Evolutionary conservation across 1,140 invertebrate genomes (phyloP).

Genomic region (Microplitis mediator): DNA sequence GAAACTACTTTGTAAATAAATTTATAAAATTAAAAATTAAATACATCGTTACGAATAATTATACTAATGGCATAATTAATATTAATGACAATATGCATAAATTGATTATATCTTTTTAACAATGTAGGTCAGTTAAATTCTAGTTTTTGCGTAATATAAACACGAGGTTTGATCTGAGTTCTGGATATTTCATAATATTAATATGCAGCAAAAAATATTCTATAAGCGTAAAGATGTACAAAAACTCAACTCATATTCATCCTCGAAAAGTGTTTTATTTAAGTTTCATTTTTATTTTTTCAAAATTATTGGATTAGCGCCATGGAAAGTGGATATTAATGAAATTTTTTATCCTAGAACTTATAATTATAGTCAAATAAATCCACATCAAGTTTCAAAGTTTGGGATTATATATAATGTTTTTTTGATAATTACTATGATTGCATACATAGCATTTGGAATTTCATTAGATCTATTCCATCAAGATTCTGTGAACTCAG

Average conservation of each 20-base stretch:
- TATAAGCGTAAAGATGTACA: no score
- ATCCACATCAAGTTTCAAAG: neutral
- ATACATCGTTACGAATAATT: no score
- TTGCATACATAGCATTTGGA: neutral
- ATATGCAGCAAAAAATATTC: no score
- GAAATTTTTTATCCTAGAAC: neutral
- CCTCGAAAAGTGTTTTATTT: neutral
- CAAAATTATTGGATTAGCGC: neutral
- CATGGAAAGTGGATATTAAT: neutral
- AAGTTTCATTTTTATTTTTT: neutral
- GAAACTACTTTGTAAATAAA: no score
- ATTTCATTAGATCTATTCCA: neutral
- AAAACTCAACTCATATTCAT: no score
- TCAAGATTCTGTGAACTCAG: neutral
- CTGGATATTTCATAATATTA: neutral
- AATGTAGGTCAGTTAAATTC: neutral
- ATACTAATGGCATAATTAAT: no score
- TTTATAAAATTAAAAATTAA: no score
- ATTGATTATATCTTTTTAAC: no score
- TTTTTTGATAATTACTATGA: neutral
- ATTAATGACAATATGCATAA: no score
- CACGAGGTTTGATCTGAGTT: no score
- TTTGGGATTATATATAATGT: neutral
- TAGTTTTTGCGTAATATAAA: no score
- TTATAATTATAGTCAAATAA: neutral